A percentile compares a stretch with the other conserved stretches of the same genome.
phyloP scores from a whole-genome alignment of 37 sponge, comb jelly and placozoan species.

The Aplysina aerophoba region DNA sequence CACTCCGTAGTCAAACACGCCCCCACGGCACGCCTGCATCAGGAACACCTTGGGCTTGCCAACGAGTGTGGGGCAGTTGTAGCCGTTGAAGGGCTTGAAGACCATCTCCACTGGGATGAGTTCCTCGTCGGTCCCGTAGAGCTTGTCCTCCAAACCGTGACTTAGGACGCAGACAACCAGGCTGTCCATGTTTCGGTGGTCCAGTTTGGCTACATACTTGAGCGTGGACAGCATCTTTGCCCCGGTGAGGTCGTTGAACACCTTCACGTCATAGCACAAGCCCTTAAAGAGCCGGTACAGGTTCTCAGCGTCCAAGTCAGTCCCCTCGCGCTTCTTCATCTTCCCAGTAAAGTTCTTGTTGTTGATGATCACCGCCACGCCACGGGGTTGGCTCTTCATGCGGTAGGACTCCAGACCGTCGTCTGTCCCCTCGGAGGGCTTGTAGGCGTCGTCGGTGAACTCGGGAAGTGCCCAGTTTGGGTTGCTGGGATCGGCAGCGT shows the following conservation, averaged over 20 bases:
- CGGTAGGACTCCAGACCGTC: conserved; percentile 58
- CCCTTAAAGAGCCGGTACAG: conserved; percentile 46
- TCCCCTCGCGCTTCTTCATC: conserved; percentile 72
- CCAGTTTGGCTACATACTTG: conserved; percentile 28
- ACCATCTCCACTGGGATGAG: conserved; percentile 65
- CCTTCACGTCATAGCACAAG: conserved; percentile 58
- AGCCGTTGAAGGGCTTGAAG: conserved; percentile 70
- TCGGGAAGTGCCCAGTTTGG: neutral
- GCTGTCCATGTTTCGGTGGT: conserved; percentile 72
- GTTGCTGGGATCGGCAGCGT: neutral
- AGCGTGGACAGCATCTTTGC: neutral
- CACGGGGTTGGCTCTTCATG: conserved; percentile 72
- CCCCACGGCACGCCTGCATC: conserved; percentile 85
- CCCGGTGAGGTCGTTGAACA: conserved; percentile 56
- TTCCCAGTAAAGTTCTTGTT: conserved; percentile 73
- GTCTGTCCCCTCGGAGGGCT: conserved; percentile 27
- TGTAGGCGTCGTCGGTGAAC: neutral
- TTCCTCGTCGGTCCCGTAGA: conserved; percentile 86
- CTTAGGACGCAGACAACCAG: conserved; percentile 68
- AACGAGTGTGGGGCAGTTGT: conserved; percentile 70
- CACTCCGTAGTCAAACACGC: conserved; percentile 76
- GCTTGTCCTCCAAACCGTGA: conserved; percentile 75
- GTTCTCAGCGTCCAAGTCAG: conserved; percentile 72
- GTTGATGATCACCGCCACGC: conserved; percentile 73
- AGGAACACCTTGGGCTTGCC: conserved; percentile 94